Evolutionary conservation across 1,140 invertebrate species (phyloP), one percentile per base, ranked within the genome.

Genomic region (Vanessa atalanta): DNA sequence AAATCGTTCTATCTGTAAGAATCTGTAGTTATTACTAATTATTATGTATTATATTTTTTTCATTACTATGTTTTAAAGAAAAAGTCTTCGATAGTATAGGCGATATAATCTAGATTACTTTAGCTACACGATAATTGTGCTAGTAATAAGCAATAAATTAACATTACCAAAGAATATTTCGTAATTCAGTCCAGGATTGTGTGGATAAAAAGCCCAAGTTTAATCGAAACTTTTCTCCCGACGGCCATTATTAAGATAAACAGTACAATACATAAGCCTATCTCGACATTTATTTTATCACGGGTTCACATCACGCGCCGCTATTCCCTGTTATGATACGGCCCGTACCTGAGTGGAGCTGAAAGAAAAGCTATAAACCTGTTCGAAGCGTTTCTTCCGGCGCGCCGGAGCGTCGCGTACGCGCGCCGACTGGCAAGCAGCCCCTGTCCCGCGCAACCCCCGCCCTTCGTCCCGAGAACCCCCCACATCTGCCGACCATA

Each of bases 341-440:
- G 89, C 89, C 86, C 85, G 89, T 88, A 93, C 93, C 92, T 93
- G 92, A 90, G 86, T 87, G 82, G 84, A 92, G 91, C 93, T 93
- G 93, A 93, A 93, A 93, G 93, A 93, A 93, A 93, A 93, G 88
- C 93, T 87, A 93, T 93, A 93, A 93, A 93, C 90, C 92, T 92
- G 88, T 88, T 90, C 84, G 85, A 81, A 89, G 86, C 88, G 87
- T 90, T 92, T 85, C 88, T 90, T 89, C 90, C 88, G 88, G 85
- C 88, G 88, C 89, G 89, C 84, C 88, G 88, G 84, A 90, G 90
- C 88, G 88, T 89, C 86, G 88, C 86, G 89, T 90, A 91, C 91
- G 91, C 91, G 89, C 83, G 76, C 81, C 83, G 91, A 91, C 90
- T 93, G 83, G 74, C 83, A 93, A 93, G 84, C 83, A 86, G 83